Evolutionary conservation across 1,140 invertebrate genomes (phyloP).

Genomic region (Kradibia gibbosae): DNA sequence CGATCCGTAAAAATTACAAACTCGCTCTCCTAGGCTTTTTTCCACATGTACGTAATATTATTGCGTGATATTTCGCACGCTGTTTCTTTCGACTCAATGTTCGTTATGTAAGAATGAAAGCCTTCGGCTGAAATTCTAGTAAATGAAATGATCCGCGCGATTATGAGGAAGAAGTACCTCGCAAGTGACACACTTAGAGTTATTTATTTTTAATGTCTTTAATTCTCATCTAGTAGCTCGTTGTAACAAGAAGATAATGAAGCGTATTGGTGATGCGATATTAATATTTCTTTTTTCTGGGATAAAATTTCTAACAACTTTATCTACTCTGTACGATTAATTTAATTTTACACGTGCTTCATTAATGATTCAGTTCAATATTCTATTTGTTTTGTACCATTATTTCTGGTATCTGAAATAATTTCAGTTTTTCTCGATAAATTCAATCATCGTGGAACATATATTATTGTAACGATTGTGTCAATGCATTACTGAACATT

Average conservation of each 20-base stretch:
- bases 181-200: background rate
- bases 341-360: background rate
- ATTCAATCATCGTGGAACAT: background rate
- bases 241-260: background rate
- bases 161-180: background rate
- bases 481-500: background rate
- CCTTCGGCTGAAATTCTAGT: background rate
- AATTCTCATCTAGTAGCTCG: background rate
- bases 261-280: background rate
- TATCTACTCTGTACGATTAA: background rate
- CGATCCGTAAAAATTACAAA: background rate
- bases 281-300: background rate
- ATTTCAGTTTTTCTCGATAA: background rate
- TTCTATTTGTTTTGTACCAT: no score
- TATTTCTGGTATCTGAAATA: background rate
- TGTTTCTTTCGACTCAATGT: background rate
- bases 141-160: background rate
- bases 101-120: background rate
- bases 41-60: background rate
- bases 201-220: background rate
- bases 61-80: slow-evolving; percentile 3
- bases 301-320: no score
- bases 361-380: background rate
- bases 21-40: background rate
- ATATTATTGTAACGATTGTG: background rate